Percentiles rank a stretch among this genome's conserved stretches.
These are phyloP conservation scores for Pteria penguin DNA, from an alignment of 2,888 invertebrate species.

Conservation along the genomic window DNA sequence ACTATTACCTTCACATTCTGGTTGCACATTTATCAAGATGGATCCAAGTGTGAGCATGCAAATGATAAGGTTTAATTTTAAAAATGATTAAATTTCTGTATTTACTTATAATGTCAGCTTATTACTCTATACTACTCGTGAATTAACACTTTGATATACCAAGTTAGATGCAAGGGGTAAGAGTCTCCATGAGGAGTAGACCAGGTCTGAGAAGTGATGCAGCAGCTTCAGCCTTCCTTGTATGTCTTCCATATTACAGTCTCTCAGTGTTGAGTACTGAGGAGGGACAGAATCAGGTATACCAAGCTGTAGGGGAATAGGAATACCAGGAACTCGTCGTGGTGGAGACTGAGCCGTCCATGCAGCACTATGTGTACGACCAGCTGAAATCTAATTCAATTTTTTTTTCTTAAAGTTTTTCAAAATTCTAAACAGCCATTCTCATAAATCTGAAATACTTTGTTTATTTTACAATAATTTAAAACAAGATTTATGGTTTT, in stretches of 20 bases:
- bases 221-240: slow-evolving; percentile 83
- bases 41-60: too few relatives aligned
- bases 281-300: slow-evolving; percentile 83
- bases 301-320: slow-evolving; percentile 82
- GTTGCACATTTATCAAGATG: too few relatives aligned
- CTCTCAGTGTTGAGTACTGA: slow-evolving; percentile 83
- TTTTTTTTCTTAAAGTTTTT: too few relatives aligned
- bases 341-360: slow-evolving; percentile 83
- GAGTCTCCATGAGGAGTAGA: slow-evolving; percentile 83
- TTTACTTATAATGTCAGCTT: too few relatives aligned
- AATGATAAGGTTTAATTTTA: background rate
- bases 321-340: slow-evolving; percentile 81
- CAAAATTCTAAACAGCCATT: too few relatives aligned
- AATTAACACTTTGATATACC: slow-evolving; percentile 45
- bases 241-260: slow-evolving; percentile 82
- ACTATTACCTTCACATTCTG: too few relatives aligned
- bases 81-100: background rate
- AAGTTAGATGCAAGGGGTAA: slow-evolving; percentile 67
- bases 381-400: slow-evolving; percentile 85
- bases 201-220: slow-evolving; percentile 84
- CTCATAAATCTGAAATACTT: too few relatives aligned
- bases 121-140: too few relatives aligned
- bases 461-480: too few relatives aligned
- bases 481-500: too few relatives aligned
- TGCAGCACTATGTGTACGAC: slow-evolving; percentile 84